Conservation (phyloP, 2,113 vertebrate species). For the Sebastes schlegelii region DNA sequence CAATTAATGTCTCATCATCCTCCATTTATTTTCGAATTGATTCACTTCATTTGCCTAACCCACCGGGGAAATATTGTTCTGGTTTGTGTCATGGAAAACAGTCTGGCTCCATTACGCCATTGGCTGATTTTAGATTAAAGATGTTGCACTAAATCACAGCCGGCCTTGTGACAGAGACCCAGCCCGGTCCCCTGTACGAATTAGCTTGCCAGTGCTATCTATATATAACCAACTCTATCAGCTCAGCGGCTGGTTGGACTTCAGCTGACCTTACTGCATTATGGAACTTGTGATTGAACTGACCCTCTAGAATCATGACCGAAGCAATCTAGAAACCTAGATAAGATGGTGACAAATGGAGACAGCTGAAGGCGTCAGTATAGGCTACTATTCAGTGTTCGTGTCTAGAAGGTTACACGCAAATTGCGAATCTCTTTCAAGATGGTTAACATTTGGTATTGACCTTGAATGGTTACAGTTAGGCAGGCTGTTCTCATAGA, state of each 20-base stretch:
- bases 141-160: conserved; percentile 65
- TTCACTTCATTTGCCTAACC: conserved; percentile 46
- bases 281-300: conserved; percentile 47
- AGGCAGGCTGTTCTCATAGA: no score
- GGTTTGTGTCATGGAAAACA: conserved; percentile 72
- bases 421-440: no score
- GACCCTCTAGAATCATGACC: conserved; percentile 4
- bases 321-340: neutral
- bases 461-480: no score
- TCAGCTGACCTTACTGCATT: conserved; percentile 70
- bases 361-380: neutral
- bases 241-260: conserved; percentile 65
- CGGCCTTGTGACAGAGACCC: conserved; percentile 68
- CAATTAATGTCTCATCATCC: conserved; percentile 70
- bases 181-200: conserved; percentile 40
- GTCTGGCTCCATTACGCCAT: conserved; percentile 61
- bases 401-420: no score
- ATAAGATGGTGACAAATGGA: neutral
- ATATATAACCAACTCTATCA: conserved; percentile 79
- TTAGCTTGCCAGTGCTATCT: conserved; percentile 71
- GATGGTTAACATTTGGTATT: no score
- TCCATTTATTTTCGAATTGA: conserved; percentile 64
- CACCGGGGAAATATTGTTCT: conserved; percentile 64
- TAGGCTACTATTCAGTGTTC: no score
- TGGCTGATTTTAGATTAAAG: conserved; percentile 76